These are phyloP conservation scores for Sebastes elongatus DNA, from an alignment of 2,797 vertebrate genomes.

Conservation along the genomic window DNA sequence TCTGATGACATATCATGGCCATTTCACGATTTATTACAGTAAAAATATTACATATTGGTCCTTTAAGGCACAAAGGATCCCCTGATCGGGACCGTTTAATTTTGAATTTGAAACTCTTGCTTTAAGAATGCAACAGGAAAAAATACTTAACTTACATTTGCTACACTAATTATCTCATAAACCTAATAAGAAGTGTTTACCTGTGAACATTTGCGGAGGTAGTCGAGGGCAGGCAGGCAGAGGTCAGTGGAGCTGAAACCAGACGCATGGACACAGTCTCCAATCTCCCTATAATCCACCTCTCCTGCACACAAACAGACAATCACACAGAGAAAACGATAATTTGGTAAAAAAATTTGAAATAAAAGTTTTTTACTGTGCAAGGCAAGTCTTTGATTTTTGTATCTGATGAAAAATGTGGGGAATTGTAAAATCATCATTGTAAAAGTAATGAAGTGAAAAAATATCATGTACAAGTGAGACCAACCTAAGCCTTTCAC, in stretches of 20 bases:
- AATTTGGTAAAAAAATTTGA: neutral
- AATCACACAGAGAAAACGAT: rapidly evolving
- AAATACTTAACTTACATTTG: neutral
- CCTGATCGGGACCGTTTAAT: too few relatives aligned
- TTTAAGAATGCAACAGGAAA: neutral
- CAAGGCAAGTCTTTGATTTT: neutral
- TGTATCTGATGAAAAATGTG: neutral
- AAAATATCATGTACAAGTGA: neutral
- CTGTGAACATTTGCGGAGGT: constrained; percentile 95
- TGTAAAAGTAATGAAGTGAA: neutral
- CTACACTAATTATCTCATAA: too few relatives aligned
- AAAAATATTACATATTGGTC: too few relatives aligned
- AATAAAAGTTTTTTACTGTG: neutral
- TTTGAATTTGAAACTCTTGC: neutral
- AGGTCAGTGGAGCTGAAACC: constrained; percentile 91
- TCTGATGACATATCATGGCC: too few relatives aligned
- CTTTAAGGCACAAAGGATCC: too few relatives aligned
- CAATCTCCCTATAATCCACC: constrained; percentile 92
- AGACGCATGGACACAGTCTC: constrained; percentile 87
- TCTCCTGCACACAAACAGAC: constrained; percentile 82
- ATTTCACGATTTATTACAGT: too few relatives aligned
- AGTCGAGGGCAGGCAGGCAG: constrained; percentile 95
- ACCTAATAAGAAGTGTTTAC: constrained; percentile 61
- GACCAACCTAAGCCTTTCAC: constrained; percentile 93
- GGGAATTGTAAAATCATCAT: too few relatives aligned